phyloP scores from a whole-genome alignment of 2,888 invertebrate species.

The Tanytarsus gracilentus region DNA sequence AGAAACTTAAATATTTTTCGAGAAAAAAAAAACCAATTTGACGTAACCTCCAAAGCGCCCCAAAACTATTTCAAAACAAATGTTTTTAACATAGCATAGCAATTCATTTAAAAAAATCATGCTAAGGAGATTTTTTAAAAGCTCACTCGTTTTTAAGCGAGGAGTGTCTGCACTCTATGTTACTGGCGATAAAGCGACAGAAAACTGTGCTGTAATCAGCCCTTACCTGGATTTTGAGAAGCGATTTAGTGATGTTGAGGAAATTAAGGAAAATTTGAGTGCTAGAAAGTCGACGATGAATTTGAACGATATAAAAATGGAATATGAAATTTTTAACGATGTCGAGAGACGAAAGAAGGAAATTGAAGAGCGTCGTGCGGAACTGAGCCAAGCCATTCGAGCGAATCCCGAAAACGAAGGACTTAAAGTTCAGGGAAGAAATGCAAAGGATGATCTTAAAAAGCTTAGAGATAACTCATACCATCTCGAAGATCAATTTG shows the following conservation, averaged over 20 bases:
- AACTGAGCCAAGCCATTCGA: slow-evolving; percentile 47
- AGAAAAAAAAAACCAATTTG: too few relatives aligned
- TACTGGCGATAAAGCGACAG: slow-evolving; percentile 59
- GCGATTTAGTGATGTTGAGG: slow-evolving; percentile 45
- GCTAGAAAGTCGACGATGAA: slow-evolving; percentile 49
- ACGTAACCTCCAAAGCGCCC: too few relatives aligned
- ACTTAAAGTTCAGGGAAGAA: slow-evolving; percentile 48
- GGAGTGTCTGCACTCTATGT: slow-evolving; percentile 51
- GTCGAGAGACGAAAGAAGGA: slow-evolving; percentile 45
- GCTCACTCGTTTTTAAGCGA: neutral
- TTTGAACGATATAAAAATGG: slow-evolving; percentile 48
- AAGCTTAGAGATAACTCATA: slow-evolving; percentile 54
- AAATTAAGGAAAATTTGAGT: slow-evolving; percentile 48
- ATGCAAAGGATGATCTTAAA: slow-evolving; percentile 55
- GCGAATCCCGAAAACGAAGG: slow-evolving; percentile 36
- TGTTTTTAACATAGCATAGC: too few relatives aligned
- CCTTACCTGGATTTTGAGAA: slow-evolving; percentile 60
- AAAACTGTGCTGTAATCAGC: slow-evolving; percentile 56
- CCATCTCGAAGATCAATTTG: slow-evolving; percentile 62
- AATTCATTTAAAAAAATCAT: neutral
- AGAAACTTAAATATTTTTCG: too few relatives aligned
- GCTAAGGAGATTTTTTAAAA: neutral
- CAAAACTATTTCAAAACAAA: too few relatives aligned
- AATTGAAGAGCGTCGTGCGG: slow-evolving; percentile 47
- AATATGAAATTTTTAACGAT: slow-evolving; percentile 55